Evolutionary conservation across 1,140 invertebrate species (phyloP).

Genomic region (Lasioglossum albipes): DNA sequence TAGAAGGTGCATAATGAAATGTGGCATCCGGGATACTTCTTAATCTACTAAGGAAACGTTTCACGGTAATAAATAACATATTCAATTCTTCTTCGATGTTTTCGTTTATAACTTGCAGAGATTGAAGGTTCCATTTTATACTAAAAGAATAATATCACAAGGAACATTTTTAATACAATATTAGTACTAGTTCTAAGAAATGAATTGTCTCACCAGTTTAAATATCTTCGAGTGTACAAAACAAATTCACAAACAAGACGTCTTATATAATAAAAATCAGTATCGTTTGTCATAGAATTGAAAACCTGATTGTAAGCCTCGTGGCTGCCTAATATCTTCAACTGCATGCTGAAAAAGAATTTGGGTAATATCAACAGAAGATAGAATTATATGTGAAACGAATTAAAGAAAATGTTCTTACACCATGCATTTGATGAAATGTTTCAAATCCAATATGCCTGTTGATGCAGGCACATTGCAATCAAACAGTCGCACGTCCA

Average conservation of each 20-base stretch:
- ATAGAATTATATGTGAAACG: constrained; percentile 5
- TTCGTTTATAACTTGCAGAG: constrained; percentile 55
- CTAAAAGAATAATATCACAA: constrained; percentile 51
- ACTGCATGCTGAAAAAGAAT: constrained; percentile 63
- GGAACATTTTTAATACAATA: too few species aligned
- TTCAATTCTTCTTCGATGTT: constrained; percentile 67
- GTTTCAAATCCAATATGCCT: constrained; percentile 67
- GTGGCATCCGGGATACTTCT: constrained; percentile 72
- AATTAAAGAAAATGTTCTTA: constrained; percentile 58
- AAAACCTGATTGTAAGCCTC: constrained; percentile 61
- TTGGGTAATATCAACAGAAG: constrained; percentile 6
- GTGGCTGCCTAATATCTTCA: constrained; percentile 71
- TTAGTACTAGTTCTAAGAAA: not conserved
- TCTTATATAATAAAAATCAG: constrained; percentile 69
- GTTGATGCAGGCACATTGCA: constrained; percentile 61
- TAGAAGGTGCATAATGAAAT: constrained; percentile 73
- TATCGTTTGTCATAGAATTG: constrained; percentile 31
- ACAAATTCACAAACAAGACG: constrained; percentile 70
- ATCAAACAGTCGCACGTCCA: constrained; percentile 65
- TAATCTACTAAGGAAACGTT: constrained; percentile 67
- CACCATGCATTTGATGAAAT: constrained; percentile 71
- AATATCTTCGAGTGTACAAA: constrained; percentile 67
- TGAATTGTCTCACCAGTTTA: constrained; percentile 67
- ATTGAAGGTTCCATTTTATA: constrained; percentile 64
- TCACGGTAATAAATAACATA: constrained; percentile 64